Conservation (phyloP, 2,113 vertebrate genomes). For the Rhinogobius similis region DNA sequence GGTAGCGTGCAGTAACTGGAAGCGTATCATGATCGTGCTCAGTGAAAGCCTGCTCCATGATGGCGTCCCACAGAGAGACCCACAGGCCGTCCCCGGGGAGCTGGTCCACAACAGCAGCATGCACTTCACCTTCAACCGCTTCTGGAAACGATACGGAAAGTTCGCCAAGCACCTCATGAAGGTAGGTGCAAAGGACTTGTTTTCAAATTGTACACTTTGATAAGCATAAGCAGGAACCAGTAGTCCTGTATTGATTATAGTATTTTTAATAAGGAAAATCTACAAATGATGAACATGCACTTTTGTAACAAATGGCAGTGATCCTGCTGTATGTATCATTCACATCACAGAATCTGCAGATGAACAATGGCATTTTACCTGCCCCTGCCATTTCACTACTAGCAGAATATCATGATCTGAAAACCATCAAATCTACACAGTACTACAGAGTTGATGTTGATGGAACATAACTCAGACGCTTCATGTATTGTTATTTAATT, state of each 20-base stretch:
- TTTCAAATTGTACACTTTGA: too few relatives aligned
- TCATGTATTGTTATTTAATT: too few relatives aligned
- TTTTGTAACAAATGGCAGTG: neutral
- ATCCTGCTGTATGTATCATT: neutral
- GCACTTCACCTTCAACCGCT: constrained; percentile 96
- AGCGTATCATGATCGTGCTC: constrained; percentile 95
- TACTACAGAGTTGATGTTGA: too few relatives aligned
- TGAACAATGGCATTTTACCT: neutral
- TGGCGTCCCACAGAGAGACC: constrained; percentile 86
- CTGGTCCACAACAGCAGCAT: constrained; percentile 90
- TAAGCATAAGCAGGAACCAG: too few relatives aligned
- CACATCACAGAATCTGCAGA: neutral
- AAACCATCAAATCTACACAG: too few relatives aligned
- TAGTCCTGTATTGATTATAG: too few relatives aligned
- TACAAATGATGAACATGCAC: too few relatives aligned
- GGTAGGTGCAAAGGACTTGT: constrained; percentile 49
- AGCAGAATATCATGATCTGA: too few relatives aligned
- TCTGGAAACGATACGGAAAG: constrained; percentile 94
- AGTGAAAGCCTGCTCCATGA: constrained; percentile 88
- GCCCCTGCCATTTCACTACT: too few relatives aligned
- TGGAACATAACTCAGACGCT: too few relatives aligned
- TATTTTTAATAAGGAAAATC: too few relatives aligned
- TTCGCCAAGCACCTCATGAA: constrained; percentile 96
- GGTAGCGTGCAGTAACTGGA: constrained; percentile 98
- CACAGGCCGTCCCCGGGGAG: constrained; percentile 85